Percentiles rank a stretch among this genome's conserved stretches.
These are phyloP conservation scores for Lycopodina hypogea DNA, from an alignment of 37 sponge, comb jelly and placozoan species.

Conservation along the genomic window DNA sequence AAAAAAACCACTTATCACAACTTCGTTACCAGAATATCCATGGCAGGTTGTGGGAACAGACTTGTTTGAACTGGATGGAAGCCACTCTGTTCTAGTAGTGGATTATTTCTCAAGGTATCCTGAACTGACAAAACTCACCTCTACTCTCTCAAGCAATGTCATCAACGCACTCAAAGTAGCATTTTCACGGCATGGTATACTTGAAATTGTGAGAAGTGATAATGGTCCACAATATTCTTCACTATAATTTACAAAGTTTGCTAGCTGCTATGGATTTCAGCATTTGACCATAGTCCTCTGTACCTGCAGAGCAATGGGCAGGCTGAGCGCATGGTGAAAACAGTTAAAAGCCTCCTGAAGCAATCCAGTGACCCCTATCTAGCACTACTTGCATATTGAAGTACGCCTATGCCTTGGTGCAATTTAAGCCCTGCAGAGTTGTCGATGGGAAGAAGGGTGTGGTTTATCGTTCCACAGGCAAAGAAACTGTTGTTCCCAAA, in stretches of 20 bases:
- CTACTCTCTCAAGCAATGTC: conserved; percentile 24
- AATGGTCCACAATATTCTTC: conserved; percentile 54
- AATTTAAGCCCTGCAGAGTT: conserved; percentile 31
- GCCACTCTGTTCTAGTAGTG: conserved; percentile 18
- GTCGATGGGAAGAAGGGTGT: conserved; percentile 43
- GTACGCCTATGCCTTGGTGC: conserved; percentile 53
- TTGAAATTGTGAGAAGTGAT: conserved; percentile 42
- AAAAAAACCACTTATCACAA: conserved; percentile 25
- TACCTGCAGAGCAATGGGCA: conserved; percentile 51
- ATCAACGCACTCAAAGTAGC: conserved; percentile 40
- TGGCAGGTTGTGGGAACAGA: conserved; percentile 51
- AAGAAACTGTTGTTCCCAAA: conserved; percentile 11
- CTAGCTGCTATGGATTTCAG: conserved; percentile 29
- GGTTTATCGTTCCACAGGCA: conserved; percentile 26
- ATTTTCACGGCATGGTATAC: too few relatives aligned
- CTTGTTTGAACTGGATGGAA: conserved; percentile 35
- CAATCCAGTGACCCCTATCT: conserved; percentile 26
- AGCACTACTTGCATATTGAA: conserved; percentile 23
- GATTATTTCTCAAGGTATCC: conserved; percentile 41
- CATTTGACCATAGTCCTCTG: conserved; percentile 51
- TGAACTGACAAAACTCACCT: conserved; percentile 19
- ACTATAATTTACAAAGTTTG: conserved; percentile 29
- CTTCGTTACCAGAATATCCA: conserved; percentile 37
- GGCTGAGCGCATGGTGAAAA: conserved; percentile 45
- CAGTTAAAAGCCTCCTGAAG: conserved; percentile 25